Base-by-base conservation (phyloP, 2,113 vertebrate species). In the Psophia crepitans region DNA sequence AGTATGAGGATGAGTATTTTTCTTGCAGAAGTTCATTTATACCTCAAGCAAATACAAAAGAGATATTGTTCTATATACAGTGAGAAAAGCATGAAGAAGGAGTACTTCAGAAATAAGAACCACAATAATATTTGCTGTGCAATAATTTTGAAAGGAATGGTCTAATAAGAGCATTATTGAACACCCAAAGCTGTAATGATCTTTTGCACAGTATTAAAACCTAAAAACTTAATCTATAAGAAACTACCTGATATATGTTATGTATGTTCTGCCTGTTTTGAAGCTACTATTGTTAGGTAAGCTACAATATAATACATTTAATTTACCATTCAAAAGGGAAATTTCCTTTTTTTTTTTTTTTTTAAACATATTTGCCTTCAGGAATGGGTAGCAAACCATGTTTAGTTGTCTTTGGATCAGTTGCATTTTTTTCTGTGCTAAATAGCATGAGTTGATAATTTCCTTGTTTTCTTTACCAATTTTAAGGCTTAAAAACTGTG, bases 1-100 rank as follows among this genome's bases (percentile, higher is more conserved):
- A 68, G 14, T 74, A 60, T 2, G 4, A 64, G 77, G 46, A 81
- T 56, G 48, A 89, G 68, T 74, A 30, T 74, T 77, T 95, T 86
- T 85, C 88, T 83, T 93, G 71, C 53, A 71, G 69, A 80, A 85
- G 57, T 92, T 97, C 24, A 68, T 79, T 89, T 90, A 92, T 96
- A 97, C 91, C 90, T 97, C 96, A 96, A 48, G 28, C 32, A 86
- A 83, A 63, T 64, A 69, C 46, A 82, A 51, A 64, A 49, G 35
- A 79, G 27, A 74, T 91, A 66, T 78, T 91, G 56, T 74, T 97
- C 39, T 73, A 33, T 49, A 20, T 73, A 12, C 24, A 30, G 5
- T 68, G 33, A 81, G 58, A 60, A 57, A 82, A 87, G 60, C 2
- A 2, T 30, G 48, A 88, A 60, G 77, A 43, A 78, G 33, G 46